Percentiles rank a stretch among this genome's conserved stretches.
These are phyloP conservation scores for Echinarachnius parma DNA, from an alignment of 53 echinoderm and acorn worm species.

Conservation along the genomic window DNA sequence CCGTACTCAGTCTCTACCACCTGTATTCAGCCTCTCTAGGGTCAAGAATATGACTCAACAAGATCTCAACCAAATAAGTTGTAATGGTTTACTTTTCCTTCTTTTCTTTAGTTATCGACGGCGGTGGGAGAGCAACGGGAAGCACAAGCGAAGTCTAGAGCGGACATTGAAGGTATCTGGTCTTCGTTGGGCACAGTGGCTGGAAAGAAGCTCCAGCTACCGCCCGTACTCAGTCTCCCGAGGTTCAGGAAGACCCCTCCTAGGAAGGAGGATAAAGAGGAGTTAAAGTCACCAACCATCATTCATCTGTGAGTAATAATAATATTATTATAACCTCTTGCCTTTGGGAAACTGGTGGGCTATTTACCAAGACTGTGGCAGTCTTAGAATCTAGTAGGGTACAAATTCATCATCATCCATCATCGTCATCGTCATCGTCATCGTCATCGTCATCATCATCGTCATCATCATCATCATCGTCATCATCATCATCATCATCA, in stretches of 20 bases:
- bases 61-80: no score
- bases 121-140: conserved; percentile 61
- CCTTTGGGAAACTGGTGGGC: no score
- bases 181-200: conserved; percentile 59
- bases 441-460: no score
- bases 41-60: conserved; percentile 62
- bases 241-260: conserved; percentile 62
- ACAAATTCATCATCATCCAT: no score
- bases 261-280: conserved; percentile 63
- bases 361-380: no score
- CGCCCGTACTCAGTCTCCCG: conserved; percentile 60
- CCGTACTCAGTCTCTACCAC: conserved; percentile 56
- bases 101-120: conserved; percentile 52
- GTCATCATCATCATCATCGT: no score
- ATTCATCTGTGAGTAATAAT: conserved; percentile 91
- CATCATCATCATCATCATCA: no score
- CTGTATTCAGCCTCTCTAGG: no score
- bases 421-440: no score
- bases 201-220: conserved; percentile 77
- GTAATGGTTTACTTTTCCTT: no score
- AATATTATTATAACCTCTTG: no score
- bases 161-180: conserved; percentile 73
- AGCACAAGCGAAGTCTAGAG: conserved; percentile 57
- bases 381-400: no score
- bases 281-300: conserved; percentile 63